A percentile compares a stretch with the other conserved stretches of the same genome.
Evolutionary conservation across 1,140 invertebrate genomes (phyloP).

Genomic region (Danaus melanippus): DNA sequence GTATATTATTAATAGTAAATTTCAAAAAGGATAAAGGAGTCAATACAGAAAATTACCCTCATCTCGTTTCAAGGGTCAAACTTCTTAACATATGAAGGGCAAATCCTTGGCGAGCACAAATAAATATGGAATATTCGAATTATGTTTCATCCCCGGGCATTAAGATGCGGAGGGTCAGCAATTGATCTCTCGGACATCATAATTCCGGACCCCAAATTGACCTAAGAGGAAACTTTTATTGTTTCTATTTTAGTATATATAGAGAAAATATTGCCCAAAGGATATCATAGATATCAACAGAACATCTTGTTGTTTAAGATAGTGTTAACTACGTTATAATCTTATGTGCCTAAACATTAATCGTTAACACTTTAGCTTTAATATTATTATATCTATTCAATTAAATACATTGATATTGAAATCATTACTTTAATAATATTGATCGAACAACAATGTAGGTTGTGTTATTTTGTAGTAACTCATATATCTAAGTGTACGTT

Average conservation of each 20-base stretch:
- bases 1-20: constrained; percentile 13
- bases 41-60: constrained; percentile 53
- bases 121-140: constrained; percentile 58
- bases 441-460: too few species aligned
- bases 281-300: background rate
- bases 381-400: too few species aligned
- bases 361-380: too few species aligned
- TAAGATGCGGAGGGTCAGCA: constrained; percentile 62
- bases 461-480: constrained; percentile 1
- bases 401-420: too few species aligned
- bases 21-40: constrained; percentile 36
- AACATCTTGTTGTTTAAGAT: background rate
- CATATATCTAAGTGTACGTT: constrained; percentile 50
- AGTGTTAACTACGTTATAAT: background rate
- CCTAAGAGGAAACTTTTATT: constrained; percentile 51
- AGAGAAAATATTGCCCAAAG: background rate
- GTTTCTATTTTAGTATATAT: constrained; percentile 21
- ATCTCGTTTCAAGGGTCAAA: constrained; percentile 61
- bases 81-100: constrained; percentile 61
- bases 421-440: too few species aligned
- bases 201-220: constrained; percentile 49
- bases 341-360: too few species aligned
- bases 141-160: constrained; percentile 63
- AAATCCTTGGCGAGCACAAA: constrained; percentile 64
- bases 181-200: constrained; percentile 39